phyloP scores from a whole-genome alignment of 2,113 vertebrate species.

The Grus americana region DNA sequence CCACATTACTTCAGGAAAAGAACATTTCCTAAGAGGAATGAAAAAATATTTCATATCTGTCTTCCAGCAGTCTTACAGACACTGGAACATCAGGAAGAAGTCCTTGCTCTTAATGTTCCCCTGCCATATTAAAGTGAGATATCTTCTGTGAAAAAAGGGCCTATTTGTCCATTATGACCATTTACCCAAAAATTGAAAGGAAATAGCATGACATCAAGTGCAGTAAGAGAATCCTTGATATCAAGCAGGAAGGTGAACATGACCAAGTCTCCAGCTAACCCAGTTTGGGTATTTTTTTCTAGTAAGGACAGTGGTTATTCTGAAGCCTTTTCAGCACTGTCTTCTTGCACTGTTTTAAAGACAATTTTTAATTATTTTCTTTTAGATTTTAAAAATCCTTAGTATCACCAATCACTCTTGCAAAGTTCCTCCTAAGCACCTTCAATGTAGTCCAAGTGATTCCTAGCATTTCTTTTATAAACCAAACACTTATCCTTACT shows the following conservation, averaged over 20 bases:
- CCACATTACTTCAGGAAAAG: background rate
- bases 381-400: background rate
- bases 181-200: background rate
- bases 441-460: background rate
- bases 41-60: background rate
- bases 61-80: background rate
- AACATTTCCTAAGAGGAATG: background rate
- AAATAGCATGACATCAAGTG: background rate
- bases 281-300: background rate
- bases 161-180: background rate
- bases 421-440: background rate
- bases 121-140: background rate
- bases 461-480: background rate
- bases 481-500: background rate
- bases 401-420: rapidly evolving
- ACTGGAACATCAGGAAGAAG: background rate
- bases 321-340: background rate
- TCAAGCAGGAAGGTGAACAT: background rate
- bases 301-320: background rate
- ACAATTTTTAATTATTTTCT: background rate
- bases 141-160: background rate
- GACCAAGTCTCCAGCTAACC: background rate
- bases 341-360: background rate
- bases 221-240: background rate
- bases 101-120: background rate